These are phyloP conservation scores for Nemapogon koenigi DNA, from an alignment of 2,888 invertebrate species.

Conservation along the genomic window DNA sequence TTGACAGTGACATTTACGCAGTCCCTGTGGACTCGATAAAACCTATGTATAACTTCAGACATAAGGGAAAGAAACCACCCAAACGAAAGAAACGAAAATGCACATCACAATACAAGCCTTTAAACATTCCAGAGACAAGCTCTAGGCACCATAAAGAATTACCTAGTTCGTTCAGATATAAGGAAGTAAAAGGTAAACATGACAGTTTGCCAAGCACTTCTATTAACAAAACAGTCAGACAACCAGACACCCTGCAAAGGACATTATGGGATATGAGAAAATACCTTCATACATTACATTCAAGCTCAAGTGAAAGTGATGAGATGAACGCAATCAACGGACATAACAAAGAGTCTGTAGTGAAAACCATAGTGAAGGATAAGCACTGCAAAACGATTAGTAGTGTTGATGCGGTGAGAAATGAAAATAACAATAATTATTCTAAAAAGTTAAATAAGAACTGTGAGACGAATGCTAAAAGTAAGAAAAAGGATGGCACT, in stretches of 20 bases:
- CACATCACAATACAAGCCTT: neutral
- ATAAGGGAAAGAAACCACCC: slow-evolving; percentile 43
- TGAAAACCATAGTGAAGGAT: slow-evolving; percentile 22
- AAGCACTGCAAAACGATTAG: slow-evolving; percentile 39
- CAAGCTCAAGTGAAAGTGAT: slow-evolving; percentile 74
- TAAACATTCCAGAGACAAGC: slow-evolving; percentile 18
- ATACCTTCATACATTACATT: slow-evolving; percentile 82
- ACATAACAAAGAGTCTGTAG: neutral
- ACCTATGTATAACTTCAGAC: slow-evolving; percentile 46
- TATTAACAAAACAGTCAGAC: slow-evolving; percentile 56
- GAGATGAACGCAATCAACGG: slow-evolving; percentile 36
- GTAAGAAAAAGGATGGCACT: slow-evolving; percentile 62
- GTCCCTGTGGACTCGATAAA: slow-evolving; percentile 83
- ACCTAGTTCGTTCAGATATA: slow-evolving; percentile 24
- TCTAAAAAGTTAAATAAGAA: slow-evolving; percentile 56
- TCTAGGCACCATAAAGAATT: slow-evolving; percentile 31
- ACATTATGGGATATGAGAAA: slow-evolving; percentile 85
- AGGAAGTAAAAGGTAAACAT: slow-evolving; percentile 63
- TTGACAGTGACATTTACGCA: slow-evolving; percentile 88
- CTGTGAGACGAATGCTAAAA: slow-evolving; percentile 67
- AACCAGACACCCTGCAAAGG: slow-evolving; percentile 80
- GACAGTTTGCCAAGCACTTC: slow-evolving; percentile 75
- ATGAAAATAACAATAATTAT: slow-evolving; percentile 50
- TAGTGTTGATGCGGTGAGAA: slow-evolving; percentile 25
- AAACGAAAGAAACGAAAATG: slow-evolving; percentile 37